Evolutionary conservation across 2,113 vertebrate species (phyloP).

Genomic region (Platysteira castanea): DNA sequence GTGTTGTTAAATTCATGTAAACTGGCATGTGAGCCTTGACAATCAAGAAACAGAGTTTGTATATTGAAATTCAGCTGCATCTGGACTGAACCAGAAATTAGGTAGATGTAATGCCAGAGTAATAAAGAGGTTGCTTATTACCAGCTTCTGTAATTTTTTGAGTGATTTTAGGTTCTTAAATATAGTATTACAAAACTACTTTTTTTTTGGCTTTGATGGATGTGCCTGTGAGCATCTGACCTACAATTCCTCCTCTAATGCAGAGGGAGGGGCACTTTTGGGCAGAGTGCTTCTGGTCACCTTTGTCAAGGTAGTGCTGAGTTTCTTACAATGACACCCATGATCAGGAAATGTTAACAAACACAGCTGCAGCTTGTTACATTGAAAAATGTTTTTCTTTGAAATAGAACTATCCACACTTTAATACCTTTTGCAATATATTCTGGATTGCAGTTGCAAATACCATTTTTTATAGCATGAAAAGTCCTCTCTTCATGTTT

Average conservation of each 20-base stretch:
- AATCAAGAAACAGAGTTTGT: not conserved
- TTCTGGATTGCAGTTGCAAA: not conserved
- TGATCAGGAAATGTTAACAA: not conserved
- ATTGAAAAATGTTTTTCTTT: not conserved
- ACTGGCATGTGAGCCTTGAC: not conserved
- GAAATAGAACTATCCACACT: not conserved
- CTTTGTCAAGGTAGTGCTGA: not conserved
- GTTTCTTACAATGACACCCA: not conserved
- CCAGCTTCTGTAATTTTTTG: not conserved
- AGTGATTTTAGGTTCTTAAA: not conserved
- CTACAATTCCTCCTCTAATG: constrained; percentile 3
- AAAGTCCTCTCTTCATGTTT: not conserved
- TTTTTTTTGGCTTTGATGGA: not conserved
- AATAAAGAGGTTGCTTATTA: not conserved
- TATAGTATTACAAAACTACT: not conserved
- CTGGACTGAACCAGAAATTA: not conserved
- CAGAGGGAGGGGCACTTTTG: not conserved
- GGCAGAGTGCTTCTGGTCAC: not conserved
- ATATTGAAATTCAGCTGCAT: not conserved
- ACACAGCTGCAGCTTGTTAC: not conserved
- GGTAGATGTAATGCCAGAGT: not conserved
- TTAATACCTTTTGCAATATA: not conserved
- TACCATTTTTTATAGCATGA: not conserved
- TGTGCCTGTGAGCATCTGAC: not conserved
- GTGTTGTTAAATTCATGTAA: not conserved